Base-by-base conservation (phyloP, 1,140 invertebrate genomes). In the Formica selysi region DNA sequence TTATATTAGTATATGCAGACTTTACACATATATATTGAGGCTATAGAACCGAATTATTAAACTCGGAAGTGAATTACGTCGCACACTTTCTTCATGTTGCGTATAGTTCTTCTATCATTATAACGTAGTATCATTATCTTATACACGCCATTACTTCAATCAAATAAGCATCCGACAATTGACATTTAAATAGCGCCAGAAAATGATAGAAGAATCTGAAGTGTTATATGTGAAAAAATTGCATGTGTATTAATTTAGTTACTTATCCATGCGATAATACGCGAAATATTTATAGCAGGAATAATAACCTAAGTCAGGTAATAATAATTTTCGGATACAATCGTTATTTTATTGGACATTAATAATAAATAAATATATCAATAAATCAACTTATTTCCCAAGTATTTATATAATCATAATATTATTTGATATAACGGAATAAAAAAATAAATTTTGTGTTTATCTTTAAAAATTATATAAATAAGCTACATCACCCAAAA, bases 51-150 rank as follows among this genome's bases (percentile, higher is more conserved):
- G 3, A 59, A 11, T 51, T 59, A 73, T 59, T 59, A 61, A 73
- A 61, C 36, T 81, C 36, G 44, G 16, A 80, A 29, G 32, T 44
- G 65, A 81, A 11, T 41, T 71, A 81, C 11, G 22, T 59, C 16
- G 38, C 11, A 29, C n/a, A 29, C 26, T 29, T 16, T 41, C 36
- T 44, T 29, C 7, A 22, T 13, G 0, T 5, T 2, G 3, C 44
- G 48, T n/a, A 73, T 38, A 7, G 5, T 65, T 44, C 4, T 57
- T 36, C 19, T 36, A 48, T 19, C 26, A 16, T 71, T 51, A 65
- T 59, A 54, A 41, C 6, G 16, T 10, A 44, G 51, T 59, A 41
- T 57, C 32, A 70, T 80, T 81, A 81, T 81, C 79, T 81, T 81
- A 81, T 81, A 59, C 13, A 36, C 65, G 4, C 11, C 13, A 44